Conservation (phyloP, 2,113 vertebrate species). For the Pluvialis apricaria region DNA sequence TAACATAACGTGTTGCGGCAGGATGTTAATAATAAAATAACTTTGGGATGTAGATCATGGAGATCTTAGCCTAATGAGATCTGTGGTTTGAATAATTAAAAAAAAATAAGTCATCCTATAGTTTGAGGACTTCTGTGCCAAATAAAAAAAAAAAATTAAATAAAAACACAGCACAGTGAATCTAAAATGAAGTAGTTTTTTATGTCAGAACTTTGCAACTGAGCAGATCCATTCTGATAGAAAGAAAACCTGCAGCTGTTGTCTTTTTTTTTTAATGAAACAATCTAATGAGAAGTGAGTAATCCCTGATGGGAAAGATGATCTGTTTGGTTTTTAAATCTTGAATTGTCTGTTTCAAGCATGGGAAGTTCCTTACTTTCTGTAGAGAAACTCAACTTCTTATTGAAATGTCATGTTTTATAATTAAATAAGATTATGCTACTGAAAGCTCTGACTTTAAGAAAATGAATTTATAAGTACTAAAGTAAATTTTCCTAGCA, state of each 20-base stretch:
- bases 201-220: not conserved
- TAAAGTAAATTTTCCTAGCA: not conserved
- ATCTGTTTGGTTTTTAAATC: not conserved
- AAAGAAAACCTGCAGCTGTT: not conserved
- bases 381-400: not conserved
- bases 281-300: not conserved
- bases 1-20: not conserved
- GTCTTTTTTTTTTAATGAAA: not conserved
- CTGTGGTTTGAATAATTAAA: not conserved
- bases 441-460: not conserved
- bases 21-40: not conserved
- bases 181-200: not conserved
- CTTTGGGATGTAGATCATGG: not conserved
- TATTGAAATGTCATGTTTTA: conserved; percentile 8
- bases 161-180: not conserved
- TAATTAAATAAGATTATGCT: conserved; percentile 35
- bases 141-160: not conserved
- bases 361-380: not conserved
- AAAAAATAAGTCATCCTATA: not conserved
- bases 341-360: not conserved
- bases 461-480: not conserved
- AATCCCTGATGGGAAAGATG: not conserved
- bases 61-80: not conserved
- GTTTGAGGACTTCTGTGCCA: not conserved
- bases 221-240: not conserved